Conservation (phyloP, 2,797 vertebrate genomes). For the Acanthornis magna region DNA sequence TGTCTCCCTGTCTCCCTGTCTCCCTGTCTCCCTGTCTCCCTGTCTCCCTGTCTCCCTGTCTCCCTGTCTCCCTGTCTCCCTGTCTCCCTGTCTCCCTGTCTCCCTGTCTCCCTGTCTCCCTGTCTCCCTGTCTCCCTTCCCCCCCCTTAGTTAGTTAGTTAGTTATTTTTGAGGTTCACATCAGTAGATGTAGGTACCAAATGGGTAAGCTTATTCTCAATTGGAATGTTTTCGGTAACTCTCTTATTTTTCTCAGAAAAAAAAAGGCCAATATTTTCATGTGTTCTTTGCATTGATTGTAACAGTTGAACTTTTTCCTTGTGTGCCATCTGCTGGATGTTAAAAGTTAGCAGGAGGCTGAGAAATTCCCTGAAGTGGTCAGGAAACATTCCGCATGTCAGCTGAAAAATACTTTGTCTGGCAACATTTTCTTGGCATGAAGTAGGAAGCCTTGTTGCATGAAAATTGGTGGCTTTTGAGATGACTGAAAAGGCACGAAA, state of each 20-base stretch:
- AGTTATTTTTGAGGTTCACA: background rate
- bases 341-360: background rate
- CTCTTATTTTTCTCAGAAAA: background rate
- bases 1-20: too few species aligned
- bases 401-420: background rate
- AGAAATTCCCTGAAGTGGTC: background rate
- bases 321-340: conserved; percentile 56
- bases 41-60: too few species aligned
- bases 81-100: too few species aligned
- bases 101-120: too few species aligned
- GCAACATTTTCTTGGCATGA: background rate
- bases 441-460: background rate
- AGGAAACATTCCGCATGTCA: background rate
- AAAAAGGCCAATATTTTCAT: background rate
- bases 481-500: background rate
- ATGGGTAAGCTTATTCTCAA: background rate
- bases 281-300: background rate
- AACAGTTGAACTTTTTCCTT: background rate
- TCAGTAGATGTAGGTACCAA: background rate
- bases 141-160: too few species aligned
- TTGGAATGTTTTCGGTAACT: background rate
- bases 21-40: too few species aligned
- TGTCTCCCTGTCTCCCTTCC: too few species aligned
- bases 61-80: too few species aligned
- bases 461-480: background rate